Conservation (phyloP, 1,140 invertebrate genomes). For the Aplysia californica region DNA sequence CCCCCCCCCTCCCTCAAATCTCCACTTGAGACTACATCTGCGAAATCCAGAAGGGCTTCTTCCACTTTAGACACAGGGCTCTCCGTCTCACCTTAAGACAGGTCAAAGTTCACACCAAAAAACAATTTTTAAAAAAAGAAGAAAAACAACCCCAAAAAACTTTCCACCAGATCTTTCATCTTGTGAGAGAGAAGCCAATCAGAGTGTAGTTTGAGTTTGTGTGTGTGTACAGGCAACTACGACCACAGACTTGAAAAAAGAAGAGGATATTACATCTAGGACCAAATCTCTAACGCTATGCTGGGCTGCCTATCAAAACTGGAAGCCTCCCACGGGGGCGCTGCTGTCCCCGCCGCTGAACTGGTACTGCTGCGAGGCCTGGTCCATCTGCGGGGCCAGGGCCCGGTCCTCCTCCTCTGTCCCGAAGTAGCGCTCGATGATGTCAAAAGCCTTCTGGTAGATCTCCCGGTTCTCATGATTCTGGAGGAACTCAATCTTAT, state of each 20-base stretch:
- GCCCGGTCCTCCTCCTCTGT: slow-evolving; percentile 83
- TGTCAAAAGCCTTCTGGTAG: slow-evolving; percentile 96
- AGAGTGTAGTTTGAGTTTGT: too few species aligned
- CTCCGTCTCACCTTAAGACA: too few species aligned
- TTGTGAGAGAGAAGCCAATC: not conserved
- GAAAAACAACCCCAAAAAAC: not conserved
- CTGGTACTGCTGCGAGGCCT: slow-evolving; percentile 78
- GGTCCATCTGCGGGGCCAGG: slow-evolving; percentile 82
- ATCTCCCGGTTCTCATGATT: slow-evolving; percentile 98
- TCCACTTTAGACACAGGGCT: too few species aligned
- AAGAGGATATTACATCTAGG: not conserved
- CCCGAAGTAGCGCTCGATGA: slow-evolving; percentile 98
- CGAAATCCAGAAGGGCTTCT: too few species aligned
- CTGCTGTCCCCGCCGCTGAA: slow-evolving; percentile 62
- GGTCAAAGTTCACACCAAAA: too few species aligned
- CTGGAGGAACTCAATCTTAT: slow-evolving; percentile 96
- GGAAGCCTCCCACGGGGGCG: slow-evolving; percentile 58
- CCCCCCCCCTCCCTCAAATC: too few species aligned
- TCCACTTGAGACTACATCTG: too few species aligned
- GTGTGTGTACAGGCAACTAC: too few species aligned
- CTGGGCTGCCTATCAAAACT: slow-evolving; percentile 49
- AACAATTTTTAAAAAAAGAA: not conserved
- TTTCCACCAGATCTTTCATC: not conserved
- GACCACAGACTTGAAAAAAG: not conserved
- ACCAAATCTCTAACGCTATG: not conserved